Evolutionary conservation across 2,113 vertebrate species (phyloP), one percentile per base, ranked within the genome.

Genomic region (Anhinga rufa): DNA sequence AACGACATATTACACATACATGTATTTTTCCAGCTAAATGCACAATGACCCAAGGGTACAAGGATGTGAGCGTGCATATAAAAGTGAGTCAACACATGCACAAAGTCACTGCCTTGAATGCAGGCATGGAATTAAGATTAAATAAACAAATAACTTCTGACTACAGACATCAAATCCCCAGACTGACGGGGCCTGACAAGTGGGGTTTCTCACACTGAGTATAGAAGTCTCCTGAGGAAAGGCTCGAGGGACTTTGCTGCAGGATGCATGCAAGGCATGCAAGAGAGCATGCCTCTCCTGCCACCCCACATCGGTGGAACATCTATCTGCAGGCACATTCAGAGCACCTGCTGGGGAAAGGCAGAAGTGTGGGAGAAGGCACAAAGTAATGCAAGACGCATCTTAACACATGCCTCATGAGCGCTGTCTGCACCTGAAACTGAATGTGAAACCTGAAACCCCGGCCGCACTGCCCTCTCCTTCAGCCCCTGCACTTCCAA

Each of bases 201-300:
- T 6, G 4, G 55, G 14, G 48, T 11, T 78, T 92, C 76, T 71
- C 54, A 48, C 17, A 8, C 7, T 7, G 64, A 29, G 17, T 8
- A 11, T 1, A 19, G 61, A 40, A 24, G 40, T 78, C 46, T 88
- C 26, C 60, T 0, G 2, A 74, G 44, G 58, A 79, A 85, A 54
- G 36, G 54, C 71, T 79, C 0, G 1, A 55, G 61, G 57, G 34
- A 5, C 19, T 82, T 52, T n/a, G 25, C 60, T 42, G 42, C 60
- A 38, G 80, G 48, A 58, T 11, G 16, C 1, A 1, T 7, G 5
- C 25, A 20, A 34, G 29, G 16, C 1, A 1, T 11, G 11, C 7
- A 6, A 28, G 36, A 34, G 14, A 62, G 18, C 52, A 34, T 3
- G 2, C 32, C 40, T 13, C 36, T 70, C 28, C 49, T 54, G 83